phyloP scores from a whole-genome alignment of 1,140 invertebrate genomes.

The Rhopalosiphum maidis region DNA sequence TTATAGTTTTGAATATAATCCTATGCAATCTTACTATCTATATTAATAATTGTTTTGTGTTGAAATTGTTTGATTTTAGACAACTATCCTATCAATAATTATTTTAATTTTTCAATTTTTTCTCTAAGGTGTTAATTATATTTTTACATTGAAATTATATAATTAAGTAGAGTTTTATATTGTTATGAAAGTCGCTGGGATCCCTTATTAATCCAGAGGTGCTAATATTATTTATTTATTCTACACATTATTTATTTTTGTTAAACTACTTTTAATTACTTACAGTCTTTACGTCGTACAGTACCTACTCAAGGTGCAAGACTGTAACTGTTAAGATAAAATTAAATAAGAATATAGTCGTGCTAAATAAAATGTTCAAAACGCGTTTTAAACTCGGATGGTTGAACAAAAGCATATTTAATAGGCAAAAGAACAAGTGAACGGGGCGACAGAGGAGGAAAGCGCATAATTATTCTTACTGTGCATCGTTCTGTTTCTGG shows the following conservation, averaged over 20 bases:
- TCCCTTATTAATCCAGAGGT: background rate
- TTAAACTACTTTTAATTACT: background rate
- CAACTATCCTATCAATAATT: background rate
- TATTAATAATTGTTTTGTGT: no score
- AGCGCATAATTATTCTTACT: background rate
- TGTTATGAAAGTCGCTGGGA: background rate
- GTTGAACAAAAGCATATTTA: background rate
- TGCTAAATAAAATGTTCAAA: constrained; percentile 1
- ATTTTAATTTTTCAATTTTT: background rate
- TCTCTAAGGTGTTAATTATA: background rate
- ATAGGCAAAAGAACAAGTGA: background rate
- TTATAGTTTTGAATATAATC: no score
- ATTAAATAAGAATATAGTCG: background rate
- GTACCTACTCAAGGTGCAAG: background rate
- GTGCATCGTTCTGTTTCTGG: background rate
- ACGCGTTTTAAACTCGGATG: background rate
- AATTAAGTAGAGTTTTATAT: background rate
- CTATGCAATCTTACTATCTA: no score
- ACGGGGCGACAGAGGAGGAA: background rate
- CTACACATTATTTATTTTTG: background rate
- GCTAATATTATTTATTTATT: constrained; percentile 1
- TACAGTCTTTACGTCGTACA: background rate
- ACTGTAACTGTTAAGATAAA: background rate
- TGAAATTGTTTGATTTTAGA: no score
- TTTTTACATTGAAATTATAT: background rate